Base-by-base conservation (phyloP, 64 coral and sea anemone genomes). In the Dendronephthya gigantea region DNA sequence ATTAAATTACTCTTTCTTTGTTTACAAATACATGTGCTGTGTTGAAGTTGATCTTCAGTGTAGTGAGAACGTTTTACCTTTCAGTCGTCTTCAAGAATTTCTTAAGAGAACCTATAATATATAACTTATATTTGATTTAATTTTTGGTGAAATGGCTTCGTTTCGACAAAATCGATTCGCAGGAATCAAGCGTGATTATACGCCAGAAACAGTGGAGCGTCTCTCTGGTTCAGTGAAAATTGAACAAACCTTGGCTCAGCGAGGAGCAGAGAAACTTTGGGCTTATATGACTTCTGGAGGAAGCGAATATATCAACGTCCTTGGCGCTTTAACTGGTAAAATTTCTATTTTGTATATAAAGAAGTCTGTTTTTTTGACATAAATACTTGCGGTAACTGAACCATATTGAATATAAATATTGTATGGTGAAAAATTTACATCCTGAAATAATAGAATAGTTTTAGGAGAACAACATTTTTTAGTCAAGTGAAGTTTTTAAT, bases 301-400 rank as follows among this genome's bases (percentile, higher is more conserved):
- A 82, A 74, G 48, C 29, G 91, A 68, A n/a, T 98, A 93, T 87
- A 85, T 90, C 9, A 98, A 98, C 40, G 92, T 92, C 38, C 82
- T 98, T 6, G 95, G 95, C 38, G 92, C 95, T 4, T 81, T 98
- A 1, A 98, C 95, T 31, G 95, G 95, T 98, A 88, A 90, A 85
- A 62, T 37, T 8, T 74, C 13, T 27, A 27, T 13, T 9, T 37
- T 79, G 22, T 37, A 28, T 79, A 79, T 19, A 35, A 79, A 29
- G 11, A 79, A 79, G 15, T 33, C 81, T 91, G 89, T 92, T 75
- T 89, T 92, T 12, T 89, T 93, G 50, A 92, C 95, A 72, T 52
- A 16, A 22, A 1, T 16, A 52, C 50, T 52, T 52, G 13, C 1
- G 1, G 50, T 1, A 16, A 52, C 50, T 52, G 23, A 16, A 52